Base-by-base conservation (phyloP, 2,797 vertebrate species). In the Melanotaenia maccullochi region DNA sequence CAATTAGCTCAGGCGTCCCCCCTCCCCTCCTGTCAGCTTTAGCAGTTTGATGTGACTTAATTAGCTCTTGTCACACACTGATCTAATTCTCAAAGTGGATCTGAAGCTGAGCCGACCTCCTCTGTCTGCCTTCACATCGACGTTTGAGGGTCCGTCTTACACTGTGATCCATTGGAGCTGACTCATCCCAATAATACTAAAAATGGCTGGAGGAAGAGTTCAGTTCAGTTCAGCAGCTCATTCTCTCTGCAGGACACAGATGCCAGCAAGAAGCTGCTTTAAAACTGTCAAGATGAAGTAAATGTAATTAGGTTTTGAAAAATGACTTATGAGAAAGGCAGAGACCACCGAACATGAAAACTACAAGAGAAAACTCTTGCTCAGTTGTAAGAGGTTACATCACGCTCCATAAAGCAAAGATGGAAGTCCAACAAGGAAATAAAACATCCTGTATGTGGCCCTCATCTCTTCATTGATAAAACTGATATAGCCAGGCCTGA, bases 41-140 rank as follows among this genome's bases (percentile, higher is more conserved):
- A 93, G 93, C 92, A 76, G 91, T 95, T 95, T 94, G 95, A 96
- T 94, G 95, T 90, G 95, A 97, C 96, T 97, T 96, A 96, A 97
- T 97, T 97, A 97, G 94, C 93, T 93, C 92, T 94, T 95, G 95
- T 97, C 96, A 96, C 94, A 94, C 89, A 78, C 93, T 93, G 95
- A 94, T 96, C 92, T 94, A 65, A 74, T 84, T 86, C 89, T 83
- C 85, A 87, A 78, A 87, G 88, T 91, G 80, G 76, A 77, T 79
- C 71, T 73, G 71, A 85, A 77, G 79, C 71, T 35, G 62, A 22
- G 73, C 52, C n/a, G 25, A 49, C 22, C 69, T 64, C 68, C 68
- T 36, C 67, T 42, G 77, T 54, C 76, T 69, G 75, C 77, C 63
- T 60, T 22, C 74, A 60, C 78, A 71, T 70, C 69, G 75, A 86